phyloP scores from a whole-genome alignment of 2,888 invertebrate species.

The Branchipolynoe longqiensis region DNA sequence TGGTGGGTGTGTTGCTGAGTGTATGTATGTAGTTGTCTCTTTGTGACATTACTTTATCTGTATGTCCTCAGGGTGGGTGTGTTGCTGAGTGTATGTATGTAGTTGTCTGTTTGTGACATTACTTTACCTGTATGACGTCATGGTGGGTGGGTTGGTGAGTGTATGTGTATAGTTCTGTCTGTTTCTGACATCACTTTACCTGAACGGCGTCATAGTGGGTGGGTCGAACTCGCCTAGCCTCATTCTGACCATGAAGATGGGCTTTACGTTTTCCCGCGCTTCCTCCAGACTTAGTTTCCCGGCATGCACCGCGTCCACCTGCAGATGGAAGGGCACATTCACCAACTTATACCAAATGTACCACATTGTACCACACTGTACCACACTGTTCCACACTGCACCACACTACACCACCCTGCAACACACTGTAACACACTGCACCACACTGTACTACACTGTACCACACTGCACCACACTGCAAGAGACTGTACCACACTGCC shows the following conservation, averaged over 20 bases:
- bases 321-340: no score
- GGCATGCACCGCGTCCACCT: background rate
- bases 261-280: conserved; percentile 62
- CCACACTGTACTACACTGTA: no score
- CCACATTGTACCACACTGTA: no score
- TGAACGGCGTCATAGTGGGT: conserved; percentile 64
- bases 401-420: no score
- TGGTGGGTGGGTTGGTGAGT: background rate
- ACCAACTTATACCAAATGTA: no score
- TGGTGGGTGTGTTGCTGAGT: conserved; percentile 69
- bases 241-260: conserved; percentile 69
- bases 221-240: conserved; percentile 71
- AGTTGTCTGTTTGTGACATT: background rate
- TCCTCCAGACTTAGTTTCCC: conserved; percentile 62
- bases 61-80: background rate
- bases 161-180: no score
- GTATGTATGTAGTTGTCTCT: no score
- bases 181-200: no score
- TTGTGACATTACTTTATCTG: background rate
- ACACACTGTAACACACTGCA: no score
- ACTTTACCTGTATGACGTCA: conserved; percentile 29
- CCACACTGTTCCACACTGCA: no score
- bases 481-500: no score
- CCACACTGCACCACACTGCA: no score
- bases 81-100: background rate